phyloP scores from a whole-genome alignment of 1,140 invertebrate species.

The Achroia grisella region DNA sequence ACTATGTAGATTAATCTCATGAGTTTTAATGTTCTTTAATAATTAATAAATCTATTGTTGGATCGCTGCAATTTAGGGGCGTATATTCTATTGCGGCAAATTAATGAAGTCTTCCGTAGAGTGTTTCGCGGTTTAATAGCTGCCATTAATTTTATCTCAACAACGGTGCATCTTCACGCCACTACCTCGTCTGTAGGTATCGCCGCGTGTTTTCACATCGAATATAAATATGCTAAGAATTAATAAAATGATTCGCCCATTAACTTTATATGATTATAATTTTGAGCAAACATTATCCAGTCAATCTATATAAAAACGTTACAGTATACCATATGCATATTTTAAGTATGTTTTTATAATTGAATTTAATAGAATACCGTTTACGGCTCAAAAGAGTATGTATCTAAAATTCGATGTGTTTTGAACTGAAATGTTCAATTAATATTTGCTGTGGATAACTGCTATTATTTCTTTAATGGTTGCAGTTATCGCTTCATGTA shows the following conservation, averaged over 20 bases:
- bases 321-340: too few relatives aligned
- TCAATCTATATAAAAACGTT: too few relatives aligned
- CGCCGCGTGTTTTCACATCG: neutral
- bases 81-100: conserved; percentile 48
- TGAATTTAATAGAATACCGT: too few relatives aligned
- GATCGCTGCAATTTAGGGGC: conserved; percentile 47
- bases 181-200: conserved; percentile 11
- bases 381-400: too few relatives aligned
- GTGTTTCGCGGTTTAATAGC: conserved; percentile 63
- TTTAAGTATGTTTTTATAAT: too few relatives aligned
- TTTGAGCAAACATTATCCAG: too few relatives aligned
- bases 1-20: too few relatives aligned
- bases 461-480: conserved; percentile 23
- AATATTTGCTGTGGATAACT: conserved; percentile 11
- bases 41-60: conserved; percentile 61
- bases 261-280: neutral
- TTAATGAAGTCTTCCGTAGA: conserved; percentile 68
- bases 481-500: conserved; percentile 23
- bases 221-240: conserved; percentile 20
- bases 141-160: conserved; percentile 68
- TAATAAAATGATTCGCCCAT: conserved; percentile 17
- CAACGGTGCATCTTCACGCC: conserved; percentile 38
- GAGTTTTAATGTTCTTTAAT: too few relatives aligned
- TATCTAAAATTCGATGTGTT: neutral
- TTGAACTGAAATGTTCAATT: conserved; percentile 10